Evolutionary conservation across 2,888 invertebrate species (phyloP).

Genomic region (Pristionchus fissidentatus): DNA sequence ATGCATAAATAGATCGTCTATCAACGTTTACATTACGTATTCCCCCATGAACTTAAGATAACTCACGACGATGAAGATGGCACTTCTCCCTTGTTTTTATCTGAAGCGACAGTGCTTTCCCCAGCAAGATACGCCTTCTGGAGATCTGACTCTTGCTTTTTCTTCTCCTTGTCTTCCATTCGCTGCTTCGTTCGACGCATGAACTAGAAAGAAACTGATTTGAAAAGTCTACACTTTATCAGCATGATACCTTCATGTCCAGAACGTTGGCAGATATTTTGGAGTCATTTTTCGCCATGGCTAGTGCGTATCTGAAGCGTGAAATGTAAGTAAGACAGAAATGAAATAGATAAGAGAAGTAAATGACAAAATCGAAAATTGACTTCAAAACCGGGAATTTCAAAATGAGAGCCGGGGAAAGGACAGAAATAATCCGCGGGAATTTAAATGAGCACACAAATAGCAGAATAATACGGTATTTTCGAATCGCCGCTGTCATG

Average conservation of each 20-base stretch:
- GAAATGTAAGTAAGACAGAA: too few species aligned
- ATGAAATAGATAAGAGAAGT: too few species aligned
- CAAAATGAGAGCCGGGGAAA: too few species aligned
- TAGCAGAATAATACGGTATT: neutral
- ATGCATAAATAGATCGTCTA: too few species aligned
- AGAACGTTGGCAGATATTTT: constrained; percentile 35
- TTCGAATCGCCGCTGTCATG: neutral
- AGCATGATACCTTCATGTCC: constrained; percentile 42
- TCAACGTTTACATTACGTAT: too few species aligned
- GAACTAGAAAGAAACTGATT: constrained; percentile 21
- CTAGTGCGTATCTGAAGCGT: neutral
- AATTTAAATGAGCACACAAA: too few species aligned
- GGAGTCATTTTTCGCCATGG: constrained; percentile 25
- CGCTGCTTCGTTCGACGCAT: constrained; percentile 43
- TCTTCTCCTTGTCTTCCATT: constrained; percentile 39
- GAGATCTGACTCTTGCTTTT: constrained; percentile 36
- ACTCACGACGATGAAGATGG: constrained; percentile 25
- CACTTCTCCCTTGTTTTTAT: neutral
- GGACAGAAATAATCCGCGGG: too few species aligned
- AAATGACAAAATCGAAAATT: too few species aligned
- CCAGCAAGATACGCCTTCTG: constrained; percentile 42
- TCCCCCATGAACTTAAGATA: neutral
- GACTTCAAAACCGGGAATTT: too few species aligned
- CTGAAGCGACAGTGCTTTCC: neutral
- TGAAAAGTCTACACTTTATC: neutral